Evolutionary conservation across 2,888 invertebrate genomes (phyloP).

Genomic region (Rhodophaea formosa): DNA sequence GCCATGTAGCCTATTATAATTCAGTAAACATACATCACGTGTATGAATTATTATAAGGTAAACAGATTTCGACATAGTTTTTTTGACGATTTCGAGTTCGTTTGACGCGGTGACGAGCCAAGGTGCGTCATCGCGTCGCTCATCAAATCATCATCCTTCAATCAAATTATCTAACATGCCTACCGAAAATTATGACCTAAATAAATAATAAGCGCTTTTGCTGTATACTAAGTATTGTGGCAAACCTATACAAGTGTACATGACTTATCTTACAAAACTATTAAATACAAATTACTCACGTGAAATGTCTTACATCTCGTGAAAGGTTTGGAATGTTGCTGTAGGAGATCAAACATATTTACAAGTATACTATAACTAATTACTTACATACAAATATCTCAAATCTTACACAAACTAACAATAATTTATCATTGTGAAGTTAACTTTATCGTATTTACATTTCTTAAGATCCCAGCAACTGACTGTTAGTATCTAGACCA

Average conservation of each 20-base stretch:
- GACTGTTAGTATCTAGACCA: too few relatives aligned
- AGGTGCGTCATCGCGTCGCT: too few relatives aligned
- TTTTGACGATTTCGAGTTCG: too few relatives aligned
- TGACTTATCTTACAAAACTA: conserved; percentile 10
- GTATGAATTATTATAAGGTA: too few relatives aligned
- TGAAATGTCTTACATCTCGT: conserved; percentile 56
- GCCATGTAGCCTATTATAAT: too few relatives aligned
- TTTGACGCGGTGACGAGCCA: too few relatives aligned
- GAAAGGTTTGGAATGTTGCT: conserved; percentile 73
- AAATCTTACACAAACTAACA: too few relatives aligned
- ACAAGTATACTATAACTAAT: conserved; percentile 32
- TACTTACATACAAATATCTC: conserved; percentile 2
- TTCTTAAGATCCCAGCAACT: neutral
- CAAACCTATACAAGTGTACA: neutral
- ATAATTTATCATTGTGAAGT: too few relatives aligned
- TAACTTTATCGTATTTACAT: neutral
- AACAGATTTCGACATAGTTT: too few relatives aligned
- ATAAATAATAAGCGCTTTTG: conserved; percentile 21
- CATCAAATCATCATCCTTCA: too few relatives aligned
- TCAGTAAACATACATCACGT: too few relatives aligned
- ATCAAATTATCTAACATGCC: too few relatives aligned
- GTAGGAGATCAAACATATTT: conserved; percentile 59
- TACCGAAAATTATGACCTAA: neutral
- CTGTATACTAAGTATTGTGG: conserved; percentile 16
- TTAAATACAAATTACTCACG: conserved; percentile 25